Base-by-base conservation (phyloP, 2,888 invertebrate genomes). In the Lasioglossum pauxillum region DNA sequence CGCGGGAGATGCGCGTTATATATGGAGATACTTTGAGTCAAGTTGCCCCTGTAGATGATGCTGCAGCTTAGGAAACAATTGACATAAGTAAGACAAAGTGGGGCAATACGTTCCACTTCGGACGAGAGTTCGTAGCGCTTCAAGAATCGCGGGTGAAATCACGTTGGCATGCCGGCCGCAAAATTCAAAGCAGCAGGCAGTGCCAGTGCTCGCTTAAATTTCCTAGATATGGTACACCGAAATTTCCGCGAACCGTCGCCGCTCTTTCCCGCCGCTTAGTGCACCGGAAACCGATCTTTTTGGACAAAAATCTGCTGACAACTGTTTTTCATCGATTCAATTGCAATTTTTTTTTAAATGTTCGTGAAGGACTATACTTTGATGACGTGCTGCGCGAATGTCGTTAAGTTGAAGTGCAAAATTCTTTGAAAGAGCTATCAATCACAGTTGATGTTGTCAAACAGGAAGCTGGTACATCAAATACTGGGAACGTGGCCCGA, bases 21-120 rank as follows among this genome's bases (percentile, higher is more conserved):
- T 46, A 79, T 35, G 49, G 44, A 44, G 74, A 82, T 82, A 86
- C 35, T 74, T 75, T 23, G 19, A 44, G 44, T 35, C 74, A 16
- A 73, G 71, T 79, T 41, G 78, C 72, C 71, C 23, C 27, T 10
- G 27, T 38, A 46, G 69, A 80, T 44, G 75, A 46, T n/a, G 38
- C 7, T 14, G 27, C 14, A 41, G 64, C 44, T 82, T 84, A 46
- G 69, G 35, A 80, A 82, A 85, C 78, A 77, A 82, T 85, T 72
- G 82, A 79, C 81, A 35, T 74, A 77, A 85, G 82, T 72, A 69
- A 79, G 86, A 80, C 46, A 5, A 85, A 75, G 74, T 71, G 23
- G 53, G n/a, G 27, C n/a, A 57, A 46, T 41, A 72, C 64, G 41
- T 64, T 64, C 44, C 67, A 44, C 27, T 46, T 14, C 16, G 57